These are phyloP conservation scores for Chironomus riparius DNA, from an alignment of 2,888 invertebrate genomes.

Conservation along the genomic window DNA sequence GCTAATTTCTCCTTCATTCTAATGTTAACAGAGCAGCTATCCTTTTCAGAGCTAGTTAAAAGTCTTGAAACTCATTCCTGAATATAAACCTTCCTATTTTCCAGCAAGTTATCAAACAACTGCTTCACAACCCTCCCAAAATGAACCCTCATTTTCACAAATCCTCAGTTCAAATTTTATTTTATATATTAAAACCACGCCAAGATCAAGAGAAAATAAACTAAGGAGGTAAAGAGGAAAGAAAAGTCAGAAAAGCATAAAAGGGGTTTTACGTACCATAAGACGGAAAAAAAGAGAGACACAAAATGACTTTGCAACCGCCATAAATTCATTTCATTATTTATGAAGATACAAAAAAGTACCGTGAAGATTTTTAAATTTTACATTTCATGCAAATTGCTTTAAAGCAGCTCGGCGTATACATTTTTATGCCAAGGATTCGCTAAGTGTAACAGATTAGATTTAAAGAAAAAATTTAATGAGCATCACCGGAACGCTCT, in stretches of 20 bases:
- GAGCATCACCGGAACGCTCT: background rate
- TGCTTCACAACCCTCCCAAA: too few species aligned
- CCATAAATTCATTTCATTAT: background rate
- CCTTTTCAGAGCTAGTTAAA: too few species aligned
- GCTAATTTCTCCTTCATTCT: too few species aligned
- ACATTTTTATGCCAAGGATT: background rate
- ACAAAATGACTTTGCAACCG: background rate
- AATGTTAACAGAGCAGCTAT: too few species aligned
- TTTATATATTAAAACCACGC: too few species aligned
- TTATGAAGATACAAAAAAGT: background rate
- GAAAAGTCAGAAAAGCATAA: background rate
- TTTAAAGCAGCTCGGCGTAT: background rate
- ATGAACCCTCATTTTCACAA: too few species aligned
- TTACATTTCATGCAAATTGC: background rate
- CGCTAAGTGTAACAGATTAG: background rate
- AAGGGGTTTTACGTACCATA: background rate
- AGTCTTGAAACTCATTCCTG: too few species aligned
- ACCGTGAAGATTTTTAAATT: background rate
- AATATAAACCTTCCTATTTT: too few species aligned
- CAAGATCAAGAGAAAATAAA: too few species aligned
- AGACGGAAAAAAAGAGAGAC: background rate
- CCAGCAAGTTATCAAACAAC: too few species aligned
- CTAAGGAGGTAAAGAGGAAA: too few species aligned
- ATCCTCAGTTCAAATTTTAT: too few species aligned
- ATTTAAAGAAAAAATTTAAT: background rate